A percentile compares a stretch with the other conserved stretches of the same genome.
Conservation (phyloP, 1,140 invertebrate species). For the Idris sp. region DNA sequence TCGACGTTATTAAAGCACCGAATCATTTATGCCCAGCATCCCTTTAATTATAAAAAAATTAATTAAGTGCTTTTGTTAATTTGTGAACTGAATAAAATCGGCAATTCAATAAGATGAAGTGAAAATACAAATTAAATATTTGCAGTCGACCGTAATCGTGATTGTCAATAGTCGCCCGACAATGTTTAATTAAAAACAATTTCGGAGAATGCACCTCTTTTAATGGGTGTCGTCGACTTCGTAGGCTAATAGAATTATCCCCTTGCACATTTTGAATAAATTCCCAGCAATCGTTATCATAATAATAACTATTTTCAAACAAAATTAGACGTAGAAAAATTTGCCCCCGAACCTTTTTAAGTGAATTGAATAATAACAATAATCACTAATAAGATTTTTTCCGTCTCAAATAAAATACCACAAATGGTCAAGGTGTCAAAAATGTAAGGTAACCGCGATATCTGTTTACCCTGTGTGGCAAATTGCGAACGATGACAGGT, state of each 20-base stretch:
- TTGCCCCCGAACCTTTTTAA: too few relatives aligned
- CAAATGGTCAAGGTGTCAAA: conserved; percentile 11
- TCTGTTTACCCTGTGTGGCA: conserved; percentile 38
- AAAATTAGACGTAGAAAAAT: conserved; percentile 23
- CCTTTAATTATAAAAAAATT: too few relatives aligned
- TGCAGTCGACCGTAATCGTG: neutral
- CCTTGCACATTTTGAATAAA: conserved; percentile 26
- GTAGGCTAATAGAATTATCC: conserved; percentile 26
- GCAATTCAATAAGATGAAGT: neutral
- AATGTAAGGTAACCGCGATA: conserved; percentile 17
- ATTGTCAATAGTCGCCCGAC: conserved; percentile 1
- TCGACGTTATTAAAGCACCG: too few relatives aligned
- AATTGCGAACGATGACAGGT: conserved; percentile 62
- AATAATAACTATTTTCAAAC: conserved; percentile 20
- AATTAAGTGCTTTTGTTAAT: too few relatives aligned
- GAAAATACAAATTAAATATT: conserved; percentile 8
- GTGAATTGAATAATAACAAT: too few relatives aligned
- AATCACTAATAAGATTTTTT: neutral
- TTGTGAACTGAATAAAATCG: too few relatives aligned
- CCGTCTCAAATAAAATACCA: conserved; percentile 5
- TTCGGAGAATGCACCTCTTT: conserved; percentile 11
- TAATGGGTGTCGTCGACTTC: conserved; percentile 10
- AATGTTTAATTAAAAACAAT: conserved; percentile 26
- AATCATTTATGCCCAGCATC: too few relatives aligned
- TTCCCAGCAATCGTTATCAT: conserved; percentile 25